A percentile compares a stretch with the other conserved stretches of the same genome.
Evolutionary conservation across 2,113 vertebrate species (phyloP).

Genomic region (Redunca redunca): DNA sequence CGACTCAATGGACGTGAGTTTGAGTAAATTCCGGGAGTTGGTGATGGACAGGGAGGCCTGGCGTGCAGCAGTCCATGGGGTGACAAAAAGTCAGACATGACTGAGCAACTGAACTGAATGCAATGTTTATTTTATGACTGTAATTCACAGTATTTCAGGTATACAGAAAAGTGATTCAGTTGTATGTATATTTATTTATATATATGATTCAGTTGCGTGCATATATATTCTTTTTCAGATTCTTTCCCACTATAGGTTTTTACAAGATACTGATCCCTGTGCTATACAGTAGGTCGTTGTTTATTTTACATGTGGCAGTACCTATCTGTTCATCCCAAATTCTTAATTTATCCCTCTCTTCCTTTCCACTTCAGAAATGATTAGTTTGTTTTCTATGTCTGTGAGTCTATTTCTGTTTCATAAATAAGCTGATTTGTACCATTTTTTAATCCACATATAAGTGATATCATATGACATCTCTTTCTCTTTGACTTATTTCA

Average conservation of each 20-base stretch:
- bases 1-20: neutral
- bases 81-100: accelerated
- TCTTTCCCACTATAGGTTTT: neutral
- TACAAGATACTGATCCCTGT: neutral
- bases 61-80: neutral
- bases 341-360: neutral
- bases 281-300: neutral
- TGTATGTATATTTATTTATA: neutral
- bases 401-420: neutral
- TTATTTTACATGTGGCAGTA: neutral
- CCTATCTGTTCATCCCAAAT: neutral
- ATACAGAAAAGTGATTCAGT: neutral
- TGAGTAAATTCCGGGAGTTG: neutral
- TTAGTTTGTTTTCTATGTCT: neutral
- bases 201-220: neutral
- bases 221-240: neutral
- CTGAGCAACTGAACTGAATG: neutral
- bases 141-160: neutral
- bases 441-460: neutral
- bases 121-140: neutral
- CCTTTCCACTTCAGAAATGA: neutral
- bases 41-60: neutral
- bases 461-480: neutral
- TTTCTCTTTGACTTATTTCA: neutral
- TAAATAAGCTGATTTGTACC: neutral